Evolutionary conservation across 2,797 vertebrate species (phyloP).

Genomic region (Ctenosaura bakeri): DNA sequence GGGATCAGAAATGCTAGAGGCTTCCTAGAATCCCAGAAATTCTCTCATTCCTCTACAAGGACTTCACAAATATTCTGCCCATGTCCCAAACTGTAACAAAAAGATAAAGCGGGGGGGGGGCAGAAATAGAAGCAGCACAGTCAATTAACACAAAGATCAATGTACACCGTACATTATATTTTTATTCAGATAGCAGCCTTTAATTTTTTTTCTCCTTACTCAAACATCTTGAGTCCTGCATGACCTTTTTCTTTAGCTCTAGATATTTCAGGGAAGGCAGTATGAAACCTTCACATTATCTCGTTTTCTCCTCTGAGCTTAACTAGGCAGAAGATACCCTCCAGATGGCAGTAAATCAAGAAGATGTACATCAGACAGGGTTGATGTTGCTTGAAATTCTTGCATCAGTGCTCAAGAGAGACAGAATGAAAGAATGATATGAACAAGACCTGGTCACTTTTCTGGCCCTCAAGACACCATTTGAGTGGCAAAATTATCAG

Average conservation of each 20-base stretch:
- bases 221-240: constrained; percentile 34
- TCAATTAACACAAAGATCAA: not conserved
- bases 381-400: constrained; percentile 76
- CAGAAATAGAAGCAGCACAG: not conserved
- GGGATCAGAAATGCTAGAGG: not conserved
- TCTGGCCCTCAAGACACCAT: not conserved
- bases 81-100: not conserved
- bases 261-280: constrained; percentile 51
- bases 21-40: not conserved
- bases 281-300: constrained; percentile 51
- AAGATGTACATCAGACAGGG: constrained; percentile 64
- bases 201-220: constrained; percentile 5
- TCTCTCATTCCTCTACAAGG: not conserved
- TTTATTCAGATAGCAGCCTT: constrained; percentile 30
- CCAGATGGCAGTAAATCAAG: constrained; percentile 73
- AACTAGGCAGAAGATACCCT: constrained; percentile 60
- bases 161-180: constrained; percentile 12
- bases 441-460: not conserved
- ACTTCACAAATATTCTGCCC: not conserved
- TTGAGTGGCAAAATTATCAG: constrained; percentile 14
- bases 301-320: constrained; percentile 53
- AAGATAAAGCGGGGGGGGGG: not conserved
- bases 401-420: constrained; percentile 67
- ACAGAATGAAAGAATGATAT: constrained; percentile 35
- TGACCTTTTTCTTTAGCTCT: constrained; percentile 61